phyloP scores from a whole-genome alignment of 1,140 invertebrate genomes.

The Micrasema longulum region DNA sequence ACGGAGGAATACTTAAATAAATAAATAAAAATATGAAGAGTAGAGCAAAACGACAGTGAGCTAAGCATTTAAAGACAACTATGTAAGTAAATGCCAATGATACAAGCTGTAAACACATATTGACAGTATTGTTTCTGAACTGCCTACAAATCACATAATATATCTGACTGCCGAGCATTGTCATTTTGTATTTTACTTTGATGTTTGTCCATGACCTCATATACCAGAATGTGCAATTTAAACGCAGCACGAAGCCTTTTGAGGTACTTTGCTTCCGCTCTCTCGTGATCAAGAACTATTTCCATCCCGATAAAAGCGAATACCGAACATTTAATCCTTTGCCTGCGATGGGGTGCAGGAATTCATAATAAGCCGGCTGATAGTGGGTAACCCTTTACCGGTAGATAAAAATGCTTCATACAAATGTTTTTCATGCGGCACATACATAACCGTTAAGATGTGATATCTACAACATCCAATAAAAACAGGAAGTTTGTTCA shows the following conservation, averaged over 20 bases:
- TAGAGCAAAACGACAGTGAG: no score
- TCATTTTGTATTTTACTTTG: no score
- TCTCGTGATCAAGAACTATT: conserved; percentile 46
- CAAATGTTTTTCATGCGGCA: conserved; percentile 15
- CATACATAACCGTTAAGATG: conserved; percentile 27
- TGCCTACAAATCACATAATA: no score
- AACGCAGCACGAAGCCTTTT: conserved; percentile 22
- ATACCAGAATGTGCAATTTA: neutral
- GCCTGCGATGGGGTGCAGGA: neutral
- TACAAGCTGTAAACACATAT: no score
- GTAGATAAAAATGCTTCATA: conserved; percentile 20
- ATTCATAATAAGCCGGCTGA: no score
- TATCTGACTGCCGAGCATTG: no score
- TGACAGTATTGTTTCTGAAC: no score
- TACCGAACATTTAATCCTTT: conserved; percentile 18
- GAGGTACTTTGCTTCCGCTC: conserved; percentile 33
- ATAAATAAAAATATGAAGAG: no score
- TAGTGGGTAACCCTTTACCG: neutral
- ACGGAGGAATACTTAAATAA: no score
- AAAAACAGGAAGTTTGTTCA: no score
- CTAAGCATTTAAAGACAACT: no score
- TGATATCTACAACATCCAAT: neutral
- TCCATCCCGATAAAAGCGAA: conserved; percentile 16
- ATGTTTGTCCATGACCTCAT: conserved; percentile 3
- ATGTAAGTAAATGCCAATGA: no score